phyloP scores from a whole-genome alignment of 1,140 invertebrate species.

The Drosophila triauraria region DNA sequence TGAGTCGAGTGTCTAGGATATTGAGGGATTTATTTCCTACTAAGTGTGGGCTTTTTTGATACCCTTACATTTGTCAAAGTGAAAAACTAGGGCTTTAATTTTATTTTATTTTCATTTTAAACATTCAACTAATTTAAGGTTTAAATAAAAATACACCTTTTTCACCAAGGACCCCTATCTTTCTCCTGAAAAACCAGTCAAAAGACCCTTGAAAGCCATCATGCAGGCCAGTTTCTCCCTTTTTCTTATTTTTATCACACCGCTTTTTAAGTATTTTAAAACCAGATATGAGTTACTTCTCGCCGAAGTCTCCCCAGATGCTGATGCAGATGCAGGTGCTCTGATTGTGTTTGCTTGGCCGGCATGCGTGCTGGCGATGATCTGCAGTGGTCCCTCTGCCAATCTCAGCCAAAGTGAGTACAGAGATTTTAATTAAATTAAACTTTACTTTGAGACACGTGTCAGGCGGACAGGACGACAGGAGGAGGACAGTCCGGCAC shows the following conservation, averaged over 20 bases:
- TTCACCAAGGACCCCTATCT: background rate
- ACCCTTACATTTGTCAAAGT: background rate
- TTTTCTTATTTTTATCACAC: slow-evolving; percentile 42
- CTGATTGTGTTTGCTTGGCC: slow-evolving; percentile 71
- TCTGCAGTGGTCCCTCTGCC: slow-evolving; percentile 47
- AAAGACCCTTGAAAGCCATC: slow-evolving; percentile 1
- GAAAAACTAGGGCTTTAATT: background rate
- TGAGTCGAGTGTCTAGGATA: slow-evolving; percentile 27
- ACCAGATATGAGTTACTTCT: slow-evolving; percentile 7
- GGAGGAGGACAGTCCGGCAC: slow-evolving; percentile 16
- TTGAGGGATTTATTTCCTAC: slow-evolving; percentile 5
- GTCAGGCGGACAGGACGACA: slow-evolving; percentile 45
- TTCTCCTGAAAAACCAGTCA: background rate
- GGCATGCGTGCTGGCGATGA: slow-evolving; percentile 75
- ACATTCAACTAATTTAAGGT: background rate
- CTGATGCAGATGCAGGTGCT: slow-evolving; percentile 38
- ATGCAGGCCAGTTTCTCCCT: slow-evolving; percentile 16
- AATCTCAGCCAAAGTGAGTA: slow-evolving; percentile 35
- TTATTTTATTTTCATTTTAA: background rate
- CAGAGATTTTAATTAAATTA: slow-evolving; percentile 82
- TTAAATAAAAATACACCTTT: too few relatives aligned
- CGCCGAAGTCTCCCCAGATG: background rate
- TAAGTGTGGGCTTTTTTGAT: background rate
- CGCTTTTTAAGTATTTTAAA: slow-evolving; percentile 29
- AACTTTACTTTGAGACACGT: slow-evolving; percentile 80